Conservation (phyloP, 2,113 vertebrate genomes). For the Stegastes partitus region DNA sequence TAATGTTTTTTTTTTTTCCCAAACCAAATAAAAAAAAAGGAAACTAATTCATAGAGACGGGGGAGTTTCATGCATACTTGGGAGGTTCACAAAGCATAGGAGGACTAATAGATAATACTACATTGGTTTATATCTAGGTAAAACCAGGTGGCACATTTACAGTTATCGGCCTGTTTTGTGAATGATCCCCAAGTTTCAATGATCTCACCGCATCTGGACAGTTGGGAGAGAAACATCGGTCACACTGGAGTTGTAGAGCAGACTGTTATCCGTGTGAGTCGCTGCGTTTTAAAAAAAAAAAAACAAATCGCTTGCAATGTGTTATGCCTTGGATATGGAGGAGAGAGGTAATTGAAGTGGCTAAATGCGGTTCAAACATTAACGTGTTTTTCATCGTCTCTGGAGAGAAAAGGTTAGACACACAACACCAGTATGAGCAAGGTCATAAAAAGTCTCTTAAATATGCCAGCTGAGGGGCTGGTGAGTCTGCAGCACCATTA, state of each 20-base stretch:
- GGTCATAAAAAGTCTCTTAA: constrained; percentile 55
- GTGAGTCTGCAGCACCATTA: constrained; percentile 85
- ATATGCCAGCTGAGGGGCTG: constrained; percentile 83
- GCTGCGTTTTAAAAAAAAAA: constrained; percentile 12
- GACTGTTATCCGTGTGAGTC: constrained; percentile 10
- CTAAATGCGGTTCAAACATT: constrained; percentile 73
- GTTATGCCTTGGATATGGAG: constrained; percentile 10
- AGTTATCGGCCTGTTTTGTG: constrained; percentile 67
- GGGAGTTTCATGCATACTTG: constrained; percentile 79
- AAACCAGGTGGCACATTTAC: constrained; percentile 80
- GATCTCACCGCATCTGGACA: constrained; percentile 50
- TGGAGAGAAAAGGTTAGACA: constrained; percentile 78
- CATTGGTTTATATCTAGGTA: constrained; percentile 61
- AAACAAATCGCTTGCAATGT: neutral
- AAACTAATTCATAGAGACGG: constrained; percentile 56
- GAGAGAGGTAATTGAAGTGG: constrained; percentile 44
- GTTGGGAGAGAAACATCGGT: constrained; percentile 40
- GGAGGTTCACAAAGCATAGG: constrained; percentile 76
- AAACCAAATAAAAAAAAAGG: constrained; percentile 72
- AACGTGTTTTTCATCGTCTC: constrained; percentile 79
- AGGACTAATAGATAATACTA: constrained; percentile 69
- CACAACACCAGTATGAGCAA: constrained; percentile 69
- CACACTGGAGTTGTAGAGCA: constrained; percentile 62
- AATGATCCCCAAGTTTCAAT: constrained; percentile 66
- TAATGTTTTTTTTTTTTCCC: constrained; percentile 19